A percentile compares a stretch with the other conserved stretches of the same genome.
Evolutionary conservation across 2,113 vertebrate genomes (phyloP).

Genomic region (Theropithecus gelada): DNA sequence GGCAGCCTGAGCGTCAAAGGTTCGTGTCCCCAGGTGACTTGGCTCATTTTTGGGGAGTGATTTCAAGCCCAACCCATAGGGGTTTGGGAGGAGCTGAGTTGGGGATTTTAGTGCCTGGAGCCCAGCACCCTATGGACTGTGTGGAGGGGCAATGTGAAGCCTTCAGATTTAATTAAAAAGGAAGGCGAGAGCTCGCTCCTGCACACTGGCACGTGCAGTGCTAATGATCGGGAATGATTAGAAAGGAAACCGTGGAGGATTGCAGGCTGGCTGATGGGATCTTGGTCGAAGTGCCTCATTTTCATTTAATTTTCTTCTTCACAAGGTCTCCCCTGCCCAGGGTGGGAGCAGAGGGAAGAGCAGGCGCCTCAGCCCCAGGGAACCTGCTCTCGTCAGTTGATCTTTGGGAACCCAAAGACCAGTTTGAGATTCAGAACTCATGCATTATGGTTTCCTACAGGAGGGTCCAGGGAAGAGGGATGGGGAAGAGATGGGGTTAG

Average conservation of each 20-base stretch:
- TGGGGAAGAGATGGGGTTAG: background rate
- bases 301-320: background rate
- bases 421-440: slow-evolving; percentile 9
- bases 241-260: background rate
- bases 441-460: background rate
- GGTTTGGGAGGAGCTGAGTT: fast-evolving
- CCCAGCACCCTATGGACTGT: background rate
- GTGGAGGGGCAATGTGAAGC: background rate
- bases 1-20: fast-evolving
- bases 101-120: background rate
- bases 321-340: background rate
- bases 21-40: background rate
- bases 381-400: background rate
- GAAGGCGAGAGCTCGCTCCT: background rate
- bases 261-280: background rate
- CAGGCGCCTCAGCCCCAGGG: background rate
- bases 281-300: background rate
- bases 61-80: background rate
- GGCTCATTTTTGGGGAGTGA: background rate
- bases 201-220: fast-evolving
- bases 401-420: background rate
- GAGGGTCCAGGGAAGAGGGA: fast-evolving
- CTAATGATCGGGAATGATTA: fast-evolving
- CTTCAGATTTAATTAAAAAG: background rate
- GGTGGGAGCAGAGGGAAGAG: background rate